Evolutionary conservation across 2,888 invertebrate genomes (phyloP), one percentile per base, ranked within the genome.

Genomic region (Lypha dubia): DNA sequence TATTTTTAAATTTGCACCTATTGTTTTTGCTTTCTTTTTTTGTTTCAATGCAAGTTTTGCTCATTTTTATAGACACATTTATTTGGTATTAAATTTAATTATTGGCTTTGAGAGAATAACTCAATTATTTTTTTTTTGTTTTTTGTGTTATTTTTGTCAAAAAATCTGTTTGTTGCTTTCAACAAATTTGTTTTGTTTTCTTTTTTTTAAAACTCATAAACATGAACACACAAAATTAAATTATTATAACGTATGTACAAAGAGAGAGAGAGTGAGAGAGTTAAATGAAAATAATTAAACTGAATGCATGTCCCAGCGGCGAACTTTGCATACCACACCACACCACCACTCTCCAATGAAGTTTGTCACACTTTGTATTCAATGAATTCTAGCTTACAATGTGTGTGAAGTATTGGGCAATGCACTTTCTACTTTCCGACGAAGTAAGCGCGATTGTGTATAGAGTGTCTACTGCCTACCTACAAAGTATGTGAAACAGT

Each of bases 31-130:
- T 49, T 20, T 20, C 20, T n/a, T n/a, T 51, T 51, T 51, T 15
- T 24, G 5, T 20, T 49, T 20, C 11, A 8, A 51, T 24, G 24
- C 13, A 22, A 9, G 4, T 7, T 9, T 6, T 5, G 4, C 4
- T 4, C 13, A 13, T 24, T 53, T 49, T 49, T 49, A 24, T 6
- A 53, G 0, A 53, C 5, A 6, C 24, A 56, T 56, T 1, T 3
- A 20, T n/a, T 7, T 68, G n/a, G 2, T 49, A 49, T 9, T 49
- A 46, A 65, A n/a, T n/a, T n/a, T 17, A 32, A 32, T 49, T 13
- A 35, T 67, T 67, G 17, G 49, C 67, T 67, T 67, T 67, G 20
- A 49, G 20, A 9, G 11, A 49, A 65, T 46, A 65, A 46, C 49
- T 67, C 67, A 49, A 67, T 67, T 67, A 67, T 32, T 20, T 49